A percentile compares a stretch with the other conserved stretches of the same genome.
phyloP scores from a whole-genome alignment of 2,797 vertebrate genomes.

The Chaetodon trifasciatus region DNA sequence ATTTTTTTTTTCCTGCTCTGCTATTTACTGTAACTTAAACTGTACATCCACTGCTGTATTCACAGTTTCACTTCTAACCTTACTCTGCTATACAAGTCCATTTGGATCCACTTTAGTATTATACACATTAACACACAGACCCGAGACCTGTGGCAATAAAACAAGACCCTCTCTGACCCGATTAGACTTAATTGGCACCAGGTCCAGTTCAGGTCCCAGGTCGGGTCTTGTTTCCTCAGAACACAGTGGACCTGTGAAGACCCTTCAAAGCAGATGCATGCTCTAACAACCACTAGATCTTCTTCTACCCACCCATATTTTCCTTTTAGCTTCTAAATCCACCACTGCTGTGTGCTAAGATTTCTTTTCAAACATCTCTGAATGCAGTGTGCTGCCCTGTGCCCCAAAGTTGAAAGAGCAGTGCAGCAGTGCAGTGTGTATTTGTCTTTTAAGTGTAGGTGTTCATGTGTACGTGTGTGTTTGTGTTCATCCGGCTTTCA shows the following conservation, averaged over 20 bases:
- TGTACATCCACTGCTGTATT: not conserved
- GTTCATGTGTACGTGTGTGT: slow-evolving; percentile 32
- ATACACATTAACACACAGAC: not conserved
- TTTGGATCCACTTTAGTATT: not conserved
- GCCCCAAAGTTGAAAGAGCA: slow-evolving; percentile 49
- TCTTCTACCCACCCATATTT: slow-evolving; percentile 4
- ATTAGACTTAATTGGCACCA: not conserved
- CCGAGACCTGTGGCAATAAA: not conserved
- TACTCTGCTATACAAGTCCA: not conserved
- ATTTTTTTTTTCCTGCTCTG: not conserved
- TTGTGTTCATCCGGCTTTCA: slow-evolving; percentile 67
- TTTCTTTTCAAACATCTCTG: slow-evolving; percentile 39
- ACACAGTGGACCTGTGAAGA: not conserved
- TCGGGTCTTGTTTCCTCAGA: not conserved
- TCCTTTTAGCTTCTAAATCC: slow-evolving; percentile 1
- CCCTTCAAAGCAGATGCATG: not conserved
- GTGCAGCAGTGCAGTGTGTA: slow-evolving; percentile 13
- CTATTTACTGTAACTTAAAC: not conserved
- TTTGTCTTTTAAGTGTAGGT: slow-evolving; percentile 42
- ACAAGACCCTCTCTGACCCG: not conserved
- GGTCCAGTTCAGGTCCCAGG: not conserved
- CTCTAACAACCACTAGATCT: slow-evolving; percentile 13
- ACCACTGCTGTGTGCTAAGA: slow-evolving; percentile 6
- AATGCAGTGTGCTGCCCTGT: slow-evolving; percentile 23
- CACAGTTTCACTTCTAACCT: not conserved